Percentiles rank a stretch among this genome's conserved stretches.
Conservation (phyloP, 2,888 invertebrate genomes). For the Nomada ruficornis region DNA sequence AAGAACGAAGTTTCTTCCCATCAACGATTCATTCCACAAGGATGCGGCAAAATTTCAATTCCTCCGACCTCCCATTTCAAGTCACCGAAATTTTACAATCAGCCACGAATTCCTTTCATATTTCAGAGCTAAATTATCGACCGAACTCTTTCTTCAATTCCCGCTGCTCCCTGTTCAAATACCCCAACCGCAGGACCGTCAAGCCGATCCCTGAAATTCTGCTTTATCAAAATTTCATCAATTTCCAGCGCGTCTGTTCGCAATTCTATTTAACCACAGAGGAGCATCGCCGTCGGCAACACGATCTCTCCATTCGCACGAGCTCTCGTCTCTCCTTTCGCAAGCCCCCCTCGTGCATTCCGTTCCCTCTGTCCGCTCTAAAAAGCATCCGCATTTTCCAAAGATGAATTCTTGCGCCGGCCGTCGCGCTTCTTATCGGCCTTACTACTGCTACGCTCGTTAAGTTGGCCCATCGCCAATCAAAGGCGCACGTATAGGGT, state of each 20-base stretch:
- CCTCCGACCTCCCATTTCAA: too few relatives aligned
- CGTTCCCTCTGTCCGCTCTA: neutral
- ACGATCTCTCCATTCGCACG: neutral
- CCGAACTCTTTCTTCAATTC: neutral
- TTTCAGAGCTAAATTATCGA: neutral
- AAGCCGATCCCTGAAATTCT: neutral
- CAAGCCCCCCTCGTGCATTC: neutral
- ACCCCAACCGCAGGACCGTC: neutral
- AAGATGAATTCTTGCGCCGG: slow-evolving; percentile 52
- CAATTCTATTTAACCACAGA: slow-evolving; percentile 1
- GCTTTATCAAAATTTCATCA: slow-evolving; percentile 28
- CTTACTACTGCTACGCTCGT: slow-evolving; percentile 64
- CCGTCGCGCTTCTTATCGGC: slow-evolving; percentile 56
- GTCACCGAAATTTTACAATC: neutral
- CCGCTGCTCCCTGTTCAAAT: neutral
- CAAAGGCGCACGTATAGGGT: slow-evolving; percentile 49
- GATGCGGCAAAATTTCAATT: neutral
- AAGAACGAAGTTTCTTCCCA: neutral
- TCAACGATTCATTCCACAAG: neutral
- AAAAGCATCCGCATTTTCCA: slow-evolving; percentile 49
- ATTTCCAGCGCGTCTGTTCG: slow-evolving; percentile 15
- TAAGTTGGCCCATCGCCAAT: slow-evolving; percentile 69
- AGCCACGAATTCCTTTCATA: neutral
- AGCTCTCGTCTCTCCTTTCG: neutral
- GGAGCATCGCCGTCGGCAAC: neutral